Evolutionary conservation across 2,113 vertebrate genomes (phyloP), one percentile per base, ranked within the genome.

Genomic region (Camelus bactrianus): DNA sequence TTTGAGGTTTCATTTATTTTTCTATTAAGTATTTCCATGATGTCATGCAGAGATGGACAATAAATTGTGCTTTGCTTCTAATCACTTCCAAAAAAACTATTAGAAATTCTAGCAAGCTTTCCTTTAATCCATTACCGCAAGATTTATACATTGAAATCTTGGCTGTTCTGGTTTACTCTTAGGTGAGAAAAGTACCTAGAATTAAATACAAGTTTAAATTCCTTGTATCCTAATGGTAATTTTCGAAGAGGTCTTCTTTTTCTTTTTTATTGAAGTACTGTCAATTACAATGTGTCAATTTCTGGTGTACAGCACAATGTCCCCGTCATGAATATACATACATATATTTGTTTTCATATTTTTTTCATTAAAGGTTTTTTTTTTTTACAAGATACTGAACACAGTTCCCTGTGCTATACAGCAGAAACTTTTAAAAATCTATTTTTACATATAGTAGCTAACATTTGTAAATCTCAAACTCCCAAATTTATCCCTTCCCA

Each of bases 1-100:
- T 94, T 90, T 97, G 28, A 92, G 50, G 76, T 94, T 90, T 32
- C 79, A 92, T 56, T 86, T 86, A 87, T 92, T 97, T 87, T 96
- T 60, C 30, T 91, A 58, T 70, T 79, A 89, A 65, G 15, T 56
- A 93, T 83, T 96, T 92, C 75, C 60, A 97, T 91, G 96, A 89
- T 65, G 35, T 75, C 54, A 96, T 62, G 11, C 62, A 94, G 64
- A 91, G 19, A 48, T 69, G 32, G 52, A 69, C n/a, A 83, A 92
- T 94, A 81, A 92, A 95, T 95, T 73, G 69, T 77, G 67, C 11
- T 96, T 91, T 54, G 26, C 28, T 90, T 90, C 35, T 90, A 84
- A 91, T 93, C 17, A 75, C 64, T 80, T 94, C 67, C 16, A 42
- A 85, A 87, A 87, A 87, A 79, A 79, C 15, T 19, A 70, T 81